These are phyloP conservation scores for Noturus placidus DNA, from an alignment of 2,113 vertebrate genomes.

Conservation along the genomic window DNA sequence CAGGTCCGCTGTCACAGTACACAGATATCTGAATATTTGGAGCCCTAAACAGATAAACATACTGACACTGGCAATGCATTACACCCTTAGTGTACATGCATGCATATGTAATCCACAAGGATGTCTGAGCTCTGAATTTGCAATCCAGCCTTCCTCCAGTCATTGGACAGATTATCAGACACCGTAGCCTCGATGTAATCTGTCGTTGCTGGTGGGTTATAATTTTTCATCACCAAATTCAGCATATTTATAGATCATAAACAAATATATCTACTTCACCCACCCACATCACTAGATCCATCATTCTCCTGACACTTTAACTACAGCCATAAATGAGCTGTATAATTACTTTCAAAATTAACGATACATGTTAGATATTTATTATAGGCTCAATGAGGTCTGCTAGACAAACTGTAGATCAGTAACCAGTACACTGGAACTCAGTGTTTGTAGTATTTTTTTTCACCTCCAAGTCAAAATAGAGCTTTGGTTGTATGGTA, in stretches of 20 bases:
- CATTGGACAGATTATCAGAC: slow-evolving; percentile 64
- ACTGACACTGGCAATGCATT: background rate
- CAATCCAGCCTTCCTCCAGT: slow-evolving; percentile 66
- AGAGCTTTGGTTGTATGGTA: slow-evolving; percentile 17
- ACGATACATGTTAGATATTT: slow-evolving; percentile 47
- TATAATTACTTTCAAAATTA: slow-evolving; percentile 54
- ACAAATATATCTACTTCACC: slow-evolving; percentile 44
- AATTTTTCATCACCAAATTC: slow-evolving; percentile 50
- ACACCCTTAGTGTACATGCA: background rate
- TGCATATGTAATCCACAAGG: slow-evolving; percentile 46
- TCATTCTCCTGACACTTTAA: slow-evolving; percentile 41
- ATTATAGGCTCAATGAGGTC: slow-evolving; percentile 30
- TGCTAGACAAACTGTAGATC: slow-evolving; percentile 17
- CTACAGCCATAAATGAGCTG: slow-evolving; percentile 48
- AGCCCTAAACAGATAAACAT: background rate
- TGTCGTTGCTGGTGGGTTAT: slow-evolving; percentile 12
- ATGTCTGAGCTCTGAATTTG: slow-evolving; percentile 56
- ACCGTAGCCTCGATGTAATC: slow-evolving; percentile 57
- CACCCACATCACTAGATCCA: slow-evolving; percentile 30
- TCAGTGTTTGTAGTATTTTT: slow-evolving; percentile 14
- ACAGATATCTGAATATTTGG: background rate
- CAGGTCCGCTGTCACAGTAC: too few species aligned
- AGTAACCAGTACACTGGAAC: slow-evolving; percentile 1
- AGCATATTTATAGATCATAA: slow-evolving; percentile 45
- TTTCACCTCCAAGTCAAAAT: slow-evolving; percentile 42